phyloP scores from a whole-genome alignment of 2,113 vertebrate genomes.

The Ranitomeya imitator region DNA sequence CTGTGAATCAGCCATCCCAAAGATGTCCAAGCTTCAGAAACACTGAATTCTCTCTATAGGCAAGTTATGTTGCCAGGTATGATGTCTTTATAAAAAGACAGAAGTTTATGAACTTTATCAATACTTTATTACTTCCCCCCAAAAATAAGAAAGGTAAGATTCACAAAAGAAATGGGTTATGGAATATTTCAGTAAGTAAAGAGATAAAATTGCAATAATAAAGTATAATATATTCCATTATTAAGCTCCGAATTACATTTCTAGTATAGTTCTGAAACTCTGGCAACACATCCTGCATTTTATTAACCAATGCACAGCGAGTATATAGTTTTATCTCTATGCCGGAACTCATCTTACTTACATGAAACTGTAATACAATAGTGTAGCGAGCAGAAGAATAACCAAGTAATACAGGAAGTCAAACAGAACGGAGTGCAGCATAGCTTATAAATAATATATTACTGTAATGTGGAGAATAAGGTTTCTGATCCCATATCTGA shows the following conservation, averaged over 20 bases:
- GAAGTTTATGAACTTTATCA: too few relatives aligned
- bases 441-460: constrained; percentile 28
- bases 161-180: background rate
- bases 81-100: too few relatives aligned
- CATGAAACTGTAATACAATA: constrained; percentile 2
- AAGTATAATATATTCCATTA: background rate
- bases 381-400: background rate
- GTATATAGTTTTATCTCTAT: background rate
- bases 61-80: too few relatives aligned
- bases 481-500: background rate
- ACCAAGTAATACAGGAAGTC: background rate
- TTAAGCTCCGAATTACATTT: background rate
- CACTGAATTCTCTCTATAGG: too few relatives aligned
- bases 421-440: background rate
- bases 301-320: background rate
- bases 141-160: background rate
- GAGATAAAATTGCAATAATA: background rate
- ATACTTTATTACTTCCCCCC: too few relatives aligned
- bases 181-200: background rate
- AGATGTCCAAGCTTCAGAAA: too few relatives aligned
- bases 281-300: background rate
- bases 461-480: background rate
- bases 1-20: too few relatives aligned
- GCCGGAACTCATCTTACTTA: constrained; percentile 22
- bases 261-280: background rate